Percentiles rank a stretch among this genome's conserved stretches.
phyloP scores from a whole-genome alignment of 2,797 vertebrate species.

The Clarias pachynema region DNA sequence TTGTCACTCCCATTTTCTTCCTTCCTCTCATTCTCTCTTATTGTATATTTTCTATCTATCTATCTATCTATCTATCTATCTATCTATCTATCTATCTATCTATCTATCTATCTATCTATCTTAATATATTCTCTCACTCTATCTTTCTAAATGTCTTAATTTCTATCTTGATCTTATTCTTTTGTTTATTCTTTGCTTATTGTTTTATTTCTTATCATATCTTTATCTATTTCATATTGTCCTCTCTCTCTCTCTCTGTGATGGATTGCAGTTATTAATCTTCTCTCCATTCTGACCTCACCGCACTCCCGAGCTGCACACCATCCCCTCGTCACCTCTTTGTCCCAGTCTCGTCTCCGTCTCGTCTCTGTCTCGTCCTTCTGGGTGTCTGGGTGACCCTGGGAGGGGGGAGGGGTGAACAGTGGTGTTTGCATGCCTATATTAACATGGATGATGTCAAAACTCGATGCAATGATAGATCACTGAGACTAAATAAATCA shows the following conservation, averaged over 20 bases:
- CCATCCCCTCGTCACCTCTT: background rate
- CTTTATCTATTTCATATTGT: background rate
- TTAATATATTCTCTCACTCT: background rate
- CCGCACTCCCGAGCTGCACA: background rate
- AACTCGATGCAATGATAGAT: slow-evolving; percentile 77
- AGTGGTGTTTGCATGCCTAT: slow-evolving; percentile 82
- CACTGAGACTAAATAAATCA: slow-evolving; percentile 64
- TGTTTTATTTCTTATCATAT: background rate
- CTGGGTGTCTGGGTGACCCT: background rate
- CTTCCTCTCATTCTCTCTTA: too few species aligned
- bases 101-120: background rate
- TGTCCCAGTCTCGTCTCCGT: background rate
- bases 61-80: background rate
- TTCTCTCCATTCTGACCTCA: slow-evolving; percentile 2
- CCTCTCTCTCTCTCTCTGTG: background rate
- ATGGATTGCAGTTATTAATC: background rate
- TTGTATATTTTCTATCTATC: background rate
- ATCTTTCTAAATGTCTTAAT: background rate
- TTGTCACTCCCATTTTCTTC: too few species aligned
- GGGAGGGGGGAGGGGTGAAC: slow-evolving; percentile 60
- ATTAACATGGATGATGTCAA: slow-evolving; percentile 84
- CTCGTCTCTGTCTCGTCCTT: slow-evolving; percentile 36
- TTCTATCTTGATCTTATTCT: background rate
- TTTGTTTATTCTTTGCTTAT: background rate
- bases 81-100: background rate